Base-by-base conservation (phyloP, 2,113 vertebrate species). In the Pampusana beccarii region DNA sequence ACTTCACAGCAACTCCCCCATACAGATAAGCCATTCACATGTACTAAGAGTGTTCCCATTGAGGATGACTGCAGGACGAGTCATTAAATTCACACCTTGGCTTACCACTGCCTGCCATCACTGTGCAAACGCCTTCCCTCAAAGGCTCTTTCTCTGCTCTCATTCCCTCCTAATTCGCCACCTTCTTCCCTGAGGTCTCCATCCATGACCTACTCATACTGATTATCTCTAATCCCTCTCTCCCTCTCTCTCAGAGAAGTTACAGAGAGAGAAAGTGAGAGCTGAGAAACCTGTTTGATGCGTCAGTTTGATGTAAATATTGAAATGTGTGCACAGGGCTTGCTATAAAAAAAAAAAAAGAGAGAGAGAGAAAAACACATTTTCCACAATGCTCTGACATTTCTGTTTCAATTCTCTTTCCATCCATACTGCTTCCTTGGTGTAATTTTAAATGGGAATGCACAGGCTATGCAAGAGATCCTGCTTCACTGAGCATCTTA, bases 261-360 rank as follows among this genome's bases (percentile, higher is more conserved):
- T 88, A 54, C 23, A 85, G 64, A 81, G 14, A 83, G 36, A 75
- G 16, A 92, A 46, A 61, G 16, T 11, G 70, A 88, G 61, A 90
- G 61, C 26, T 70, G 78, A 88, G 72, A 94, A 95, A 91, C 77
- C 36, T 75, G 48, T 74, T 50, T 94, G 57, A 93, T 75, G 4
- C 75, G 71, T 84, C 77, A 74, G 73, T 89, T 96, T 96, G 33
- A 77, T 92, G 90, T 89, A 93, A 94, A 93, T 92, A 91, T 78
- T 95, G 86, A 95, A 95, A 90, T 81, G 65, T 66, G 61, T 42
- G 23, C 86, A 84, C 0, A 0, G 46, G 65, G 34, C 42, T 95
- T 94, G 44, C 62, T 92, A 91, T 79, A 91, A 70, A 40, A 58
- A 21, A 15, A 67, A 20, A 44, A 56, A 67, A 24, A 90, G 29